Evolutionary conservation across 1,140 invertebrate genomes (phyloP), one percentile per base, ranked within the genome.

Genomic region (Drosophila lacteicornis): DNA sequence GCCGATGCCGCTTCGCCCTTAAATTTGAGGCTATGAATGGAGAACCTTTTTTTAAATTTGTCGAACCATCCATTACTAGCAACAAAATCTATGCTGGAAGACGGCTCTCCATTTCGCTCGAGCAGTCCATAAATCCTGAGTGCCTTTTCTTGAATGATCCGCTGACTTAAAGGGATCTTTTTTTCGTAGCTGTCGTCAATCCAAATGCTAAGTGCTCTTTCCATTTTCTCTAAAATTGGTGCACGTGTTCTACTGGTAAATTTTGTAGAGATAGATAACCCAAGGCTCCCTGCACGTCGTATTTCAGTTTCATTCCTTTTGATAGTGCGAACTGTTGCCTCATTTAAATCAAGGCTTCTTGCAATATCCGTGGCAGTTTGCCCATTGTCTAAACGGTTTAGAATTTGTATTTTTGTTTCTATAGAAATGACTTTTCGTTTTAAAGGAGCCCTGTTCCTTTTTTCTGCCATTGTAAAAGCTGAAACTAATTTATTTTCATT

Each of bases 171-270:
- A 68, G 73, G 75, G 43, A 82, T 68, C 22, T 66, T 77, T 75
- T 79, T 80, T 66, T 79, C 55, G 55, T 79, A 79, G 56, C 69
- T 59, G 49, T 87, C 75, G 75, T 83, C 78, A 69, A 87, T 69
- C 78, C 80, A 81, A 60, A 85, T 75, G 61, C 62, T 77, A 46
- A 82, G 60, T 43, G 76, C 79, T 63, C 57, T 66, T 66, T 73
- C 61, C 25, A 66, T 66, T 56, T 65, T 73, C 47, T 73, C 62
- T 12, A 73, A 69, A 60, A 59, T 61, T 36, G 61, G 40, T 68
- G 66, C 36, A 42, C 53, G 46, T 49, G 40, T 12, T 67, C 63
- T 67, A 46, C 6, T 57, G 40, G 50, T 46, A 57, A 55, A 67
- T 57, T 53, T 67, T 58, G 42, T 68, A 50, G 53, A 49, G 17